Evolutionary conservation across 2,113 vertebrate species (phyloP).

Genomic region (Ageneiosus marmoratus): DNA sequence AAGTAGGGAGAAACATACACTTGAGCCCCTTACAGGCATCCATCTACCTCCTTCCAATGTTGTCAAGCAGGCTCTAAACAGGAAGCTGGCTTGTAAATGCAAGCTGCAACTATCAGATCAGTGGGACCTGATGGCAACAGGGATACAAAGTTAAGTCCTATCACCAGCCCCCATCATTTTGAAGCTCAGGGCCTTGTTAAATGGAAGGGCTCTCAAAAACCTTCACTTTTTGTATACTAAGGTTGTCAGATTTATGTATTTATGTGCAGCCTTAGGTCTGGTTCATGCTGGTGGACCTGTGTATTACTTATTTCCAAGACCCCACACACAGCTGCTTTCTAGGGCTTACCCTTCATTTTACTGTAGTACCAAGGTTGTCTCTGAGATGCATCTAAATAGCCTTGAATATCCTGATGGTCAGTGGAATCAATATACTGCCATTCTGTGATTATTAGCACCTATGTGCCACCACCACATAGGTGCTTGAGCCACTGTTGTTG

Average conservation of each 20-base stretch:
- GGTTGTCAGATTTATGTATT: not conserved
- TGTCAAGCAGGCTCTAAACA: not conserved
- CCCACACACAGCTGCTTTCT: not conserved
- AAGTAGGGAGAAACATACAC: not conserved
- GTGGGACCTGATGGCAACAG: not conserved
- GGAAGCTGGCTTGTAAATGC: not conserved
- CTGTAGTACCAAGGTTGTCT: not conserved
- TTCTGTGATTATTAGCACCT: not conserved
- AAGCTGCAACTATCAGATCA: not conserved
- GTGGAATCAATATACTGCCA: not conserved
- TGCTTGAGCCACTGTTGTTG: not conserved
- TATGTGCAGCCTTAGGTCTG: not conserved
- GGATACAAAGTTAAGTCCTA: not conserved
- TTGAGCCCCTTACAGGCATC: not conserved
- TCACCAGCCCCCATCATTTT: not conserved
- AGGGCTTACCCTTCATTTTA: not conserved
- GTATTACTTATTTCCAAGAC: not conserved
- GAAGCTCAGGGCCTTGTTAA: not conserved
- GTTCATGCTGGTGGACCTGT: not conserved
- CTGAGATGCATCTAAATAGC: not conserved
- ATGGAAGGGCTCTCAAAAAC: not conserved
- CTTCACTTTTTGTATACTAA: not conserved
- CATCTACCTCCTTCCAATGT: not conserved
- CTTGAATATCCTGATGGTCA: not conserved
- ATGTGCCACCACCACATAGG: not conserved